Evolutionary conservation across 2,113 vertebrate genomes (phyloP).

Genomic region (Melanerpes aurifrons): DNA sequence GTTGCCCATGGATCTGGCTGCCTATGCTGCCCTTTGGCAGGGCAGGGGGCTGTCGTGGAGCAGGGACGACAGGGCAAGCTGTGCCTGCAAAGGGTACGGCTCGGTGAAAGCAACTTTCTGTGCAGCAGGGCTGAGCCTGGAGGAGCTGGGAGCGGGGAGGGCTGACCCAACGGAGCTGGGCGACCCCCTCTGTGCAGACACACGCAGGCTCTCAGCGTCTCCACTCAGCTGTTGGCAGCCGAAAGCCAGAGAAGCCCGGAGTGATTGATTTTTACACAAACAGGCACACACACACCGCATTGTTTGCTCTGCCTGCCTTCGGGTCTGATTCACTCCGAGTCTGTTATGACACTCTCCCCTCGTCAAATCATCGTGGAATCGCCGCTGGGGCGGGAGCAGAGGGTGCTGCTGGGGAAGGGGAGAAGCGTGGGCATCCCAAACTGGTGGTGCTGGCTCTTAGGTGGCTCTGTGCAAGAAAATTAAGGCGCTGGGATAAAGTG

Average conservation of each 20-base stretch:
- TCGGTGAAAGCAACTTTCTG: fast-evolving
- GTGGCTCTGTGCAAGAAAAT: background rate
- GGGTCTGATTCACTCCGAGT: background rate
- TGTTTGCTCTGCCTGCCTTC: background rate
- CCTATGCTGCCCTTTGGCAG: fast-evolving
- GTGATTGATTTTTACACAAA: background rate
- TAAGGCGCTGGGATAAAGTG: background rate
- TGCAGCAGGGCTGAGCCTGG: background rate
- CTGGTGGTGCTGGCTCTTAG: background rate
- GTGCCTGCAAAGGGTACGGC: fast-evolving
- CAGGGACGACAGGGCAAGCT: background rate
- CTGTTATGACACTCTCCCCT: background rate
- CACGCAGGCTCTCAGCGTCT: fast-evolving
- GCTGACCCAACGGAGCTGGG: background rate
- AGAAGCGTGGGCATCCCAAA: background rate
- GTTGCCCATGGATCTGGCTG: fast-evolving
- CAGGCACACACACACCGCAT: fast-evolving
- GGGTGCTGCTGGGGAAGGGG: background rate
- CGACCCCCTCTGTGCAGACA: background rate
- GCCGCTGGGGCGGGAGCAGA: background rate
- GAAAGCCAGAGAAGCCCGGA: background rate
- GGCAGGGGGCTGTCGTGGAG: fast-evolving
- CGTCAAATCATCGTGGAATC: background rate
- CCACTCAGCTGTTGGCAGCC: background rate
- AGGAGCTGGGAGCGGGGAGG: fast-evolving